phyloP scores from a whole-genome alignment of 2,797 vertebrate species.

The Chaenodraco wilsoni region DNA sequence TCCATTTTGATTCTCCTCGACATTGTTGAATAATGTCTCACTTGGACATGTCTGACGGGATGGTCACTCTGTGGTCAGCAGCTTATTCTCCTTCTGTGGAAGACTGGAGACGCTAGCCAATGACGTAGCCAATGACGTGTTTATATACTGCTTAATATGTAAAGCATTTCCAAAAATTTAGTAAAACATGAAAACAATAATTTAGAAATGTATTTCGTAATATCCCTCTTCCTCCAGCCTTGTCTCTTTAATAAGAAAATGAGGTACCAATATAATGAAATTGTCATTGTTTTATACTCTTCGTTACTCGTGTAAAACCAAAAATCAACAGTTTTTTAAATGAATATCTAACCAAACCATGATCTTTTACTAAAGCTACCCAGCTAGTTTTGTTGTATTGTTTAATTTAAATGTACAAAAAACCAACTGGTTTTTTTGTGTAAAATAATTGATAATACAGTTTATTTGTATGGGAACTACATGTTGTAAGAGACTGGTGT shows the following conservation, averaged over 20 bases:
- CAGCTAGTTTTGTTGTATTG: too few relatives aligned
- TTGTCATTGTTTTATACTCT: too few relatives aligned
- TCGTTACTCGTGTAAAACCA: too few relatives aligned
- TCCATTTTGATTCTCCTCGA: conserved; percentile 35
- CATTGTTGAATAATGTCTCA: conserved; percentile 25
- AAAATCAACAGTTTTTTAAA: too few relatives aligned
- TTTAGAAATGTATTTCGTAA: background rate
- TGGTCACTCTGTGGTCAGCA: conserved; percentile 35
- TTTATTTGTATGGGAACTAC: too few relatives aligned
- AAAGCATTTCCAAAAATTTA: background rate
- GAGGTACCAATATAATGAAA: too few relatives aligned
- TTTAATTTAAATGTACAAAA: too few relatives aligned
- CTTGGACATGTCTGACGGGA: conserved; percentile 29
- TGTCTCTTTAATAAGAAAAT: too few relatives aligned
- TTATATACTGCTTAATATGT: background rate
- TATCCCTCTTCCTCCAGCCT: background rate
- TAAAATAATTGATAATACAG: too few relatives aligned
- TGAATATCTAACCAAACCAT: too few relatives aligned
- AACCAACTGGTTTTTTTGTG: too few relatives aligned
- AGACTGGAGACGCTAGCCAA: conserved; percentile 21
- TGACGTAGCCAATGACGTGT: background rate
- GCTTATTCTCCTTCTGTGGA: conserved; percentile 33
- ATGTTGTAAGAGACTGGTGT: background rate
- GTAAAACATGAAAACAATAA: background rate
- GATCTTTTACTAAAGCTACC: too few relatives aligned